Percentiles rank a stretch among this genome's conserved stretches.
Conservation (phyloP, 2,797 vertebrate species). For the Rhinella marina region DNA sequence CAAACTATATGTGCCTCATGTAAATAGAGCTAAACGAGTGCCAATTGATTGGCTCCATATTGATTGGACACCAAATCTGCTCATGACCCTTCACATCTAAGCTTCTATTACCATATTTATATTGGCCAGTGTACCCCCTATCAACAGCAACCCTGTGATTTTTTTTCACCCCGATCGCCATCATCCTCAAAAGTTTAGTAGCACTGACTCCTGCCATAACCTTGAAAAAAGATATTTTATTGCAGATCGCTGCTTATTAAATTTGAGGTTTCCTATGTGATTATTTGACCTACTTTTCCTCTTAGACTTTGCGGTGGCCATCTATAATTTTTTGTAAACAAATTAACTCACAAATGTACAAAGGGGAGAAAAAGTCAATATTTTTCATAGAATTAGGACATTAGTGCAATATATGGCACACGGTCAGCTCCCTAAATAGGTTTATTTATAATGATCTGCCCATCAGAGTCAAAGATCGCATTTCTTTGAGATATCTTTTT, state of each 20-base stretch:
- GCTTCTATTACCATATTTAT: too few species aligned
- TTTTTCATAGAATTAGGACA: slow-evolving; percentile 18
- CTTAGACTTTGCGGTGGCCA: not conserved
- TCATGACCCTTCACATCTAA: too few species aligned
- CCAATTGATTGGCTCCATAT: too few species aligned
- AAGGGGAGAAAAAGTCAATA: slow-evolving; percentile 4
- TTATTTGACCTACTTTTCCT: not conserved
- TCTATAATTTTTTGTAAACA: slow-evolving; percentile 14
- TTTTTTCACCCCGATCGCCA: not conserved
- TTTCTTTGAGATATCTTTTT: slow-evolving; percentile 29
- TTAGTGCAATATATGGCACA: slow-evolving; percentile 23
- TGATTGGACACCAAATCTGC: too few species aligned
- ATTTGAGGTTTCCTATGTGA: slow-evolving; percentile 6
- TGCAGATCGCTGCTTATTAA: not conserved
- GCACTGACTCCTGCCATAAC: not conserved
- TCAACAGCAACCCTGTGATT: too few species aligned
- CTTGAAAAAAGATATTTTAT: not conserved
- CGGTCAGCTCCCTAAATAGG: not conserved
- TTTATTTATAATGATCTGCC: not conserved
- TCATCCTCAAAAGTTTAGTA: not conserved
- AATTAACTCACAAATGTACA: not conserved
- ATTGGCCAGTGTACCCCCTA: too few species aligned
- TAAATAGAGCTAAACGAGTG: too few species aligned
- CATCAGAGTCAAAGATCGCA: slow-evolving; percentile 18
- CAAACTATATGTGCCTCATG: too few species aligned